Conservation (phyloP, 2,797 vertebrate genomes). For the Pseudocheirus occidentalis region DNA sequence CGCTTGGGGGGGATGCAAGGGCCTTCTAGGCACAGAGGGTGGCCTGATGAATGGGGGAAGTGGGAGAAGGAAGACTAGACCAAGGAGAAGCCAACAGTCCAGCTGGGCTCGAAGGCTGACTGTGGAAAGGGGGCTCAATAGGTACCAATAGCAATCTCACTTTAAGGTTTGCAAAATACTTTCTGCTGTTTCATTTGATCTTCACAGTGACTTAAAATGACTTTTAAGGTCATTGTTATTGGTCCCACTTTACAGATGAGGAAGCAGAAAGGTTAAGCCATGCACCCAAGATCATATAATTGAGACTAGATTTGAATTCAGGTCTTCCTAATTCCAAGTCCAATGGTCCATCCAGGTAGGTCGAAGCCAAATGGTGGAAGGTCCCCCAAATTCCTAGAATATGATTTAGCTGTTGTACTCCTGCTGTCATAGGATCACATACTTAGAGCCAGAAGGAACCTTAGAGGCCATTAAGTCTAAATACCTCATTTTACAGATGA, state of each 20-base stretch:
- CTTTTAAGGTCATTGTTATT: neutral
- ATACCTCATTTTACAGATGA: neutral
- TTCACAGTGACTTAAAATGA: neutral
- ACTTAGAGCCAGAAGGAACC: neutral
- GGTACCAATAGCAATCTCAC: neutral
- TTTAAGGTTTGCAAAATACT: neutral
- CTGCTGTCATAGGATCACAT: neutral
- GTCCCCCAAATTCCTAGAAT: neutral
- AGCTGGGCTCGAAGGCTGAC: neutral
- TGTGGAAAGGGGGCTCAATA: neutral
- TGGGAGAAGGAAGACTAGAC: neutral
- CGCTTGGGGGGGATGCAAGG: neutral
- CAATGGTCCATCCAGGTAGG: neutral
- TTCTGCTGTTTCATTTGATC: neutral
- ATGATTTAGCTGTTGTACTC: neutral
- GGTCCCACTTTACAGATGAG: constrained; percentile 4
- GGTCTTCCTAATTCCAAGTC: neutral
- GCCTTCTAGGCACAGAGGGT: neutral
- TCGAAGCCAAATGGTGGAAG: neutral
- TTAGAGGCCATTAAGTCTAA: neutral
- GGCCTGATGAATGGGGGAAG: neutral
- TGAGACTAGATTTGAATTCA: neutral
- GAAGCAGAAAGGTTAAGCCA: neutral
- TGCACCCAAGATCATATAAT: neutral
- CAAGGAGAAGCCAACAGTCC: neutral